A percentile compares a stretch with the other conserved stretches of the same genome.
These are phyloP conservation scores for Fragum whitleyi DNA, from an alignment of 2,888 invertebrate species.

Conservation along the genomic window DNA sequence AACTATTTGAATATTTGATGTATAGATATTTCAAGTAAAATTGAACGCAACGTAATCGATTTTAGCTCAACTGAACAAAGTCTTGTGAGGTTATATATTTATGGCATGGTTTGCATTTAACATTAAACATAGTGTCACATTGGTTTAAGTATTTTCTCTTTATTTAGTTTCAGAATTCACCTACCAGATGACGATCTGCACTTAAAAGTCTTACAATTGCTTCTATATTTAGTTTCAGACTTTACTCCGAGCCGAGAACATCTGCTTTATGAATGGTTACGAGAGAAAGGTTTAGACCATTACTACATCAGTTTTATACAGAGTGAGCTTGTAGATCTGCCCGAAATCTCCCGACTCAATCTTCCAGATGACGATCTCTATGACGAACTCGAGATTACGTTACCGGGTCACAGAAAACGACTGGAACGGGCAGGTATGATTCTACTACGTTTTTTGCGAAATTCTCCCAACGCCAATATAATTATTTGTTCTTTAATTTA, in stretches of 20 bases:
- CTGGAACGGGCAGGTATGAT: constrained; percentile 80
- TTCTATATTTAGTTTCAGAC: constrained; percentile 58
- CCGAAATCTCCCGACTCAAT: constrained; percentile 71
- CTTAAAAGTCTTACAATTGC: no score
- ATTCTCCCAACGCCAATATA: no score
- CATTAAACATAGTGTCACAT: no score
- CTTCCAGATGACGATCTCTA: constrained; percentile 79
- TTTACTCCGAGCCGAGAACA: constrained; percentile 65
- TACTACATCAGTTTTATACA: constrained; percentile 79
- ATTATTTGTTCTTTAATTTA: not conserved
- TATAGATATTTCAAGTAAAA: not conserved
- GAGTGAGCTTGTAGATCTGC: constrained; percentile 74
- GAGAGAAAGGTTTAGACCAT: constrained; percentile 77
- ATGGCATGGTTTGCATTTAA: no score
- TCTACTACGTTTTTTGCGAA: no score
- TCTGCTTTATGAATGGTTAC: constrained; percentile 76
- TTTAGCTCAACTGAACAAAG: no score
- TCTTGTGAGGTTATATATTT: no score
- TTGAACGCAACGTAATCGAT: not conserved
- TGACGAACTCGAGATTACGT: constrained; percentile 81
- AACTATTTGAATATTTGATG: not conserved
- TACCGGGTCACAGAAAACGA: constrained; percentile 81
- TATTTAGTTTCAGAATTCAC: no score
- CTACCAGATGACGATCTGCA: no score
- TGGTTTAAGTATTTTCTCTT: no score